Conservation (phyloP, 1,140 invertebrate species). For the Melanaphis sacchari region DNA sequence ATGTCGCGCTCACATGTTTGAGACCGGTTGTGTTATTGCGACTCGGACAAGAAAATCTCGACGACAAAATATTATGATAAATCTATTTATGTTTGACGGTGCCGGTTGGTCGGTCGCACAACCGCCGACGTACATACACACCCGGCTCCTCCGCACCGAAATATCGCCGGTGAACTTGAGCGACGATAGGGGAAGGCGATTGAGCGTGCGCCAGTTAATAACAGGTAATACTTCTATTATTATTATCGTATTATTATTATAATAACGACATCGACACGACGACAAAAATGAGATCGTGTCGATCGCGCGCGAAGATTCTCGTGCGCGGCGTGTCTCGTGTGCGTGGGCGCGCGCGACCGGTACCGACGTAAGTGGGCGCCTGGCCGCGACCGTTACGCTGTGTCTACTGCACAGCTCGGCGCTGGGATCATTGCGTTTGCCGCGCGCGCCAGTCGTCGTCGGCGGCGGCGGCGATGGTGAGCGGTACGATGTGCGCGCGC, state of each 20-base stretch:
- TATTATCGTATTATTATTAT: too few species aligned
- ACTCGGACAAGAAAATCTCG: neutral
- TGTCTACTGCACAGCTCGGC: constrained; percentile 49
- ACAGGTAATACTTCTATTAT: neutral
- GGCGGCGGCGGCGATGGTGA: neutral
- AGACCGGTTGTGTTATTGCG: neutral
- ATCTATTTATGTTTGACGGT: neutral
- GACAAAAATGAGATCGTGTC: neutral
- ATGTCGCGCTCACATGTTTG: neutral
- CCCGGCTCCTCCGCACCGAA: too few species aligned
- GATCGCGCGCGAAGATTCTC: neutral
- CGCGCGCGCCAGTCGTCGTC: neutral
- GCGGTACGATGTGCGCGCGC: neutral
- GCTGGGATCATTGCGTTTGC: neutral
- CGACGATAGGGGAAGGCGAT: neutral
- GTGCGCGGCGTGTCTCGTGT: constrained; percentile 13
- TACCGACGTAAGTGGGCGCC: constrained; percentile 20
- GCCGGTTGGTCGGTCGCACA: too few species aligned
- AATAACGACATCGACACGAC: neutral
- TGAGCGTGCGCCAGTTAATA: neutral
- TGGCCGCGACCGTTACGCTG: constrained; percentile 51
- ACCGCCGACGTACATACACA: too few species aligned
- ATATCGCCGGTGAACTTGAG: neutral
- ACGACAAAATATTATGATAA: neutral
- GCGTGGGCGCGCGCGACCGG: constrained; percentile 43